Evolutionary conservation across 2,113 vertebrate species (phyloP).

Genomic region (Hippocampus guttulatus): DNA sequence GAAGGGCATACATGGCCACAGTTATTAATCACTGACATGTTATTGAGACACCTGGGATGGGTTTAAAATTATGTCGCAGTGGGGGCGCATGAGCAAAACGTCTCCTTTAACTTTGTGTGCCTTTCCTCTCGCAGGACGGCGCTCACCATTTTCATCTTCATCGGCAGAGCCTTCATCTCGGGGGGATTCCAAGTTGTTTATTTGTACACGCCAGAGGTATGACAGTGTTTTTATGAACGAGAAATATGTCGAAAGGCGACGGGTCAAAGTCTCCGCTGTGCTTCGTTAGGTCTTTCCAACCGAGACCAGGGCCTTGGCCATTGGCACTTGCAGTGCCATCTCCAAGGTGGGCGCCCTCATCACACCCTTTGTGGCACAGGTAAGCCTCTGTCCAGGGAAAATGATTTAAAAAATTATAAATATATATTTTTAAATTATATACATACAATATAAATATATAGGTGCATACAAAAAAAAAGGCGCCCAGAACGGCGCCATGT

Average conservation of each 20-base stretch:
- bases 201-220: conserved; percentile 91
- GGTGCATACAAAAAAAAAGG: background rate
- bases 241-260: no score
- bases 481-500: background rate
- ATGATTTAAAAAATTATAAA: no score
- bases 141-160: conserved; percentile 85
- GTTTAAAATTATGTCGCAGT: no score
- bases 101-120: background rate
- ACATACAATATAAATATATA: background rate
- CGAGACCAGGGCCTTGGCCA: conserved; percentile 79
- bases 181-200: conserved; percentile 87
- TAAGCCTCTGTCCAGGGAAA: conserved; percentile 32
- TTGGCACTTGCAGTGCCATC: conserved; percentile 81
- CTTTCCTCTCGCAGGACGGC: conserved; percentile 64
- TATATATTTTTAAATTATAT: no score
- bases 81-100: no score
- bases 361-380: conserved; percentile 90
- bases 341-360: conserved; percentile 81
- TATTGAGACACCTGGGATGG: no score
- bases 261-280: background rate
- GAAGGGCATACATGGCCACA: no score
- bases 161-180: conserved; percentile 87
- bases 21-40: no score
- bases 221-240: no score
- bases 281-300: conserved; percentile 76